Conservation (phyloP, 2,113 vertebrate species). For the Pteruthius melanotis region DNA sequence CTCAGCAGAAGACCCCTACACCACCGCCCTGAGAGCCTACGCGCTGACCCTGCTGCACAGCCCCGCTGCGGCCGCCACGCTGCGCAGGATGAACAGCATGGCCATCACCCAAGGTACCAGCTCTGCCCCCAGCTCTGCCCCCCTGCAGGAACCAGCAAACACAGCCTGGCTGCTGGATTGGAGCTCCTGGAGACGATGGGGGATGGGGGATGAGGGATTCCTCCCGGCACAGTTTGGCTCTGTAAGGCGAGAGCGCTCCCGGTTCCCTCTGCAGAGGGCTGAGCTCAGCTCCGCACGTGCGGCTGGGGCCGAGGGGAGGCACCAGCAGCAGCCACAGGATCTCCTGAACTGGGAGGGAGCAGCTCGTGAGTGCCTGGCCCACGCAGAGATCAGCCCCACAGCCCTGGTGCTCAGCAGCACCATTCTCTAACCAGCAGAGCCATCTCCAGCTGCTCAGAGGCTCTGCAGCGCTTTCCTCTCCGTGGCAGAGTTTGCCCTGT, state of each 20-base stretch:
- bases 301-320: background rate
- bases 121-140: too few species aligned
- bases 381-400: background rate
- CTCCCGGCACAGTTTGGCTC: rapidly evolving
- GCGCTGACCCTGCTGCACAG: slow-evolving; percentile 84
- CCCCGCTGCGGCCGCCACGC: slow-evolving; percentile 67
- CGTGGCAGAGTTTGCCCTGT: background rate
- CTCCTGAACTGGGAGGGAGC: background rate
- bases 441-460: rapidly evolving
- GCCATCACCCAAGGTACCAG: slow-evolving; percentile 89
- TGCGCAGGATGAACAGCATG: slow-evolving; percentile 87
- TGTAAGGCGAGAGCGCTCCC: background rate
- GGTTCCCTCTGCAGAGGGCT: background rate
- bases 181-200: background rate
- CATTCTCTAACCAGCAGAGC: rapidly evolving
- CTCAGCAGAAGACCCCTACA: slow-evolving; percentile 87
- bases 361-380: rapidly evolving
- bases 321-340: background rate
- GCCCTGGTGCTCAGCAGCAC: background rate
- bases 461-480: background rate
- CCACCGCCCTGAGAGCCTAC: slow-evolving; percentile 83
- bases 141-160: rapidly evolving
- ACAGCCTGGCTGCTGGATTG: rapidly evolving
- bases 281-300: rapidly evolving
- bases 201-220: background rate